Conservation (phyloP, 2,888 invertebrate species). For the Panzeria rudis region DNA sequence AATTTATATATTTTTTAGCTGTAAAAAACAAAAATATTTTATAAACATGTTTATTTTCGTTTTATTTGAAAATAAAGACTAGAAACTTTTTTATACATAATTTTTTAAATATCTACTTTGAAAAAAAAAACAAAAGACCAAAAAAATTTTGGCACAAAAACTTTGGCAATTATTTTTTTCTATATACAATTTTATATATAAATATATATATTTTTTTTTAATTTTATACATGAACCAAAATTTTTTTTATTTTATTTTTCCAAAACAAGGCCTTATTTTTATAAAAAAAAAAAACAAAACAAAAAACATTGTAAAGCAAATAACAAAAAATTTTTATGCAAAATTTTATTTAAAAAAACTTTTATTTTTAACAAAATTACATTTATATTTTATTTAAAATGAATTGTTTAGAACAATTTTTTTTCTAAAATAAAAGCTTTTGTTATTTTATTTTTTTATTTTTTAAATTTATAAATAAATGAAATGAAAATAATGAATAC, state of each 20-base stretch:
- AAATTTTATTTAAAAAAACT: slow-evolving; percentile 49
- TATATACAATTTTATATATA: slow-evolving; percentile 53
- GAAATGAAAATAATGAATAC: slow-evolving; percentile 46
- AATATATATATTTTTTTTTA: slow-evolving; percentile 38
- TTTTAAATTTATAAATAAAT: slow-evolving; percentile 49
- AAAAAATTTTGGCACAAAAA: slow-evolving; percentile 70
- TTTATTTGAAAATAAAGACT: slow-evolving; percentile 60
- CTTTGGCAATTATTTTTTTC: slow-evolving; percentile 71
- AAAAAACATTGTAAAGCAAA: slow-evolving; percentile 45
- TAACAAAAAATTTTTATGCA: slow-evolving; percentile 58
- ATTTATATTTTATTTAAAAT: slow-evolving; percentile 62
- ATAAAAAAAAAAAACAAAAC: slow-evolving; percentile 52
- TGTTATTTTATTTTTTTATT: slow-evolving; percentile 49
- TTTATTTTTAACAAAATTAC: slow-evolving; percentile 34
- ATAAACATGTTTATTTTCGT: slow-evolving; percentile 27
- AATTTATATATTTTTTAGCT: slow-evolving; percentile 55
- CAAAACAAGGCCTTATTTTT: slow-evolving; percentile 74
- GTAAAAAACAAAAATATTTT: slow-evolving; percentile 41
- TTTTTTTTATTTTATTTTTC: slow-evolving; percentile 60
- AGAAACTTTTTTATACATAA: slow-evolving; percentile 62
- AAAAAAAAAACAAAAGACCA: slow-evolving; percentile 50
- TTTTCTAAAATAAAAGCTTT: slow-evolving; percentile 66
- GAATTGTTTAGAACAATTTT: slow-evolving; percentile 72
- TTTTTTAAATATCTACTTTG: slow-evolving; percentile 49
- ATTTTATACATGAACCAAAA: slow-evolving; percentile 58